These are phyloP conservation scores for Andrena bicolor DNA, from an alignment of 2,888 invertebrate genomes.

Conservation along the genomic window DNA sequence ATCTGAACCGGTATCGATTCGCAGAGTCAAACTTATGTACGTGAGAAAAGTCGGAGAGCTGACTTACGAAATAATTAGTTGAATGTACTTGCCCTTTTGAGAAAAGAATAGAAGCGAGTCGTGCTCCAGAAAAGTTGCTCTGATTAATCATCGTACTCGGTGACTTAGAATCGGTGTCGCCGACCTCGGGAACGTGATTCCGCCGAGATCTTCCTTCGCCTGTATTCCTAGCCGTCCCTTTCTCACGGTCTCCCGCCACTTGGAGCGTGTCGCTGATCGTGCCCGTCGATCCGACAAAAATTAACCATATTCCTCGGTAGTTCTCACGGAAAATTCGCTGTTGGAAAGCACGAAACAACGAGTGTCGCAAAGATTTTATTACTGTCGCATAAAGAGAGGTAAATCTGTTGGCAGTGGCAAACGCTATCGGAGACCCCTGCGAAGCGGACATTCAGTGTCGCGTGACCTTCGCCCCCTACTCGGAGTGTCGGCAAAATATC, in stretches of 20 bases:
- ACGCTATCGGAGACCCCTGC: slow-evolving; percentile 80
- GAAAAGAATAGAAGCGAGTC: neutral
- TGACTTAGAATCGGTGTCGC: slow-evolving; percentile 59
- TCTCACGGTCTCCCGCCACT: slow-evolving; percentile 69
- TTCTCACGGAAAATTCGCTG: slow-evolving; percentile 7
- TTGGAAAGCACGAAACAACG: neutral
- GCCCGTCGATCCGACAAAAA: slow-evolving; percentile 61
- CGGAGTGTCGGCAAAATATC: slow-evolving; percentile 80
- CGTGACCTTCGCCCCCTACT: slow-evolving; percentile 80
- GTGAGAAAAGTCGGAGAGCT: neutral
- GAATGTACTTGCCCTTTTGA: neutral
- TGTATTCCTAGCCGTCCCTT: slow-evolving; percentile 63
- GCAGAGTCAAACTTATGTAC: neutral
- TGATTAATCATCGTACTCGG: slow-evolving; percentile 55
- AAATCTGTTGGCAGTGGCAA: slow-evolving; percentile 74
- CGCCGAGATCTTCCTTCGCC: slow-evolving; percentile 58
- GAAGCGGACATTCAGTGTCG: slow-evolving; percentile 81
- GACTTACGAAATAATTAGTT: neutral
- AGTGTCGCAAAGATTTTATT: too few relatives aligned
- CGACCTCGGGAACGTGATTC: slow-evolving; percentile 68
- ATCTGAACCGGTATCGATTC: neutral
- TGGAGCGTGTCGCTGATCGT: slow-evolving; percentile 71
- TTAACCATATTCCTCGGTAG: slow-evolving; percentile 43
- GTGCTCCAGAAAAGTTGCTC: slow-evolving; percentile 54
- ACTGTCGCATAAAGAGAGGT: too few relatives aligned